Base-by-base conservation (phyloP, 2,888 invertebrate species). In the Dermolepida albohirtum region DNA sequence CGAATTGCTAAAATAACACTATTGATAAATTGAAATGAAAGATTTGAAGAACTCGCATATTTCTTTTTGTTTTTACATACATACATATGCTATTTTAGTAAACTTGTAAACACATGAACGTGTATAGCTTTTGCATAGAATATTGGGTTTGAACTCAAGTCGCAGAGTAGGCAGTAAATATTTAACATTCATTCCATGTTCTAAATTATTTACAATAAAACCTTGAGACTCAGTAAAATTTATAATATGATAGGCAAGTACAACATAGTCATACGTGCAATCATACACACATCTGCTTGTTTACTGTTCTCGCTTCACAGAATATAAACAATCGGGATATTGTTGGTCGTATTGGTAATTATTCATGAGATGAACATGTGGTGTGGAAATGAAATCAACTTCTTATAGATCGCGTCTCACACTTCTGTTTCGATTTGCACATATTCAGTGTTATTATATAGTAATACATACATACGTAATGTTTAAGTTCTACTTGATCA, bases 221-320 rank as follows among this genome's bases (percentile, higher is more conserved):
- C 59, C 59, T 62, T 62, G 59, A 62, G 47, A 44, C 47, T 47
- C 41, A 43, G 44, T n/a, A 62, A 34, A 39, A 62, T 47, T 34
- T 47, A 39, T 62, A 16, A 62, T 62, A 22, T 22, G 59, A 59
- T 49, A 39, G 14, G 10, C 29, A 62, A 62, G n/a, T 47, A 62
- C 47, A 34, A 62, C 16, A 29, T 62, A 47, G 43, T 29, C 27
- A 47, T 62, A 62, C 49, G 59, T 62, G 49, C 59, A 62, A 47
- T 62, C 44, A 34, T 34, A 62, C 59, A 57, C 57, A 62, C 59
- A 62, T 62, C 59, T 62, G 59, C 59, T 16, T 62, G 59, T 62
- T 62, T 62, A 62, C 59, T 47, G 59, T 62, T 47, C 47, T 47
- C 59, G 59, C 47, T 62, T 62, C 59, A 62, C 59, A 43, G 59